A percentile compares a stretch with the other conserved stretches of the same genome.
Conservation (phyloP, 2,888 invertebrate genomes). For the Caenorhabditis sinica region DNA sequence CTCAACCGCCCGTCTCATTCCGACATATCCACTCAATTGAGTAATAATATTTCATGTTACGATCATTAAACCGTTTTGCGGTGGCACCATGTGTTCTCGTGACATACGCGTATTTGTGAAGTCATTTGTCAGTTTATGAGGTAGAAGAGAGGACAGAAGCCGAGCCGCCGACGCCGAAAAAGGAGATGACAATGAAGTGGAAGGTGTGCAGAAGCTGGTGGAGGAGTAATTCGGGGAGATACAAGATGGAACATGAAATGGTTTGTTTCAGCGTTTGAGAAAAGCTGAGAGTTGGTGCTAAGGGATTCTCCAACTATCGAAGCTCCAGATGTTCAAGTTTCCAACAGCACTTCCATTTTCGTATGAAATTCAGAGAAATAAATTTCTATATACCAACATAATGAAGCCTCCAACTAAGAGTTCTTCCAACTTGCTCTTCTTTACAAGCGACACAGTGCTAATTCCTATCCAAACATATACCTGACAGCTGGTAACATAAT, state of each 20-base stretch:
- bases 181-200: background rate
- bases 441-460: background rate
- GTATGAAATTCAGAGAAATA: no score
- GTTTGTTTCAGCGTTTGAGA: background rate
- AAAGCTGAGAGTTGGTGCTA: no score
- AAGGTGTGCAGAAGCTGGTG: slow-evolving; percentile 19
- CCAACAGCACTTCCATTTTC: no score
- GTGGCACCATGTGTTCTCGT: slow-evolving; percentile 61
- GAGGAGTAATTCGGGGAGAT: background rate
- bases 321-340: no score
- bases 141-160: background rate
- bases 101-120: slow-evolving; percentile 40
- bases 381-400: no score
- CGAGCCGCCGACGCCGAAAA: background rate
- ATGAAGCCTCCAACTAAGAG: no score
- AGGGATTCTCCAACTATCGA: no score
- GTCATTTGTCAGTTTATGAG: slow-evolving; percentile 61
- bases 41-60: slow-evolving; percentile 39
- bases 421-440: background rate
- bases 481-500: slow-evolving; percentile 44
- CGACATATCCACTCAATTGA: slow-evolving; percentile 16
- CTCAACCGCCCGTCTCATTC: background rate
- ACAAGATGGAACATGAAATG: background rate
- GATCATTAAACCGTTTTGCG: slow-evolving; percentile 28
- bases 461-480: slow-evolving; percentile 37